phyloP scores from a whole-genome alignment of 1,140 invertebrate species.

The Caerostris darwini region DNA sequence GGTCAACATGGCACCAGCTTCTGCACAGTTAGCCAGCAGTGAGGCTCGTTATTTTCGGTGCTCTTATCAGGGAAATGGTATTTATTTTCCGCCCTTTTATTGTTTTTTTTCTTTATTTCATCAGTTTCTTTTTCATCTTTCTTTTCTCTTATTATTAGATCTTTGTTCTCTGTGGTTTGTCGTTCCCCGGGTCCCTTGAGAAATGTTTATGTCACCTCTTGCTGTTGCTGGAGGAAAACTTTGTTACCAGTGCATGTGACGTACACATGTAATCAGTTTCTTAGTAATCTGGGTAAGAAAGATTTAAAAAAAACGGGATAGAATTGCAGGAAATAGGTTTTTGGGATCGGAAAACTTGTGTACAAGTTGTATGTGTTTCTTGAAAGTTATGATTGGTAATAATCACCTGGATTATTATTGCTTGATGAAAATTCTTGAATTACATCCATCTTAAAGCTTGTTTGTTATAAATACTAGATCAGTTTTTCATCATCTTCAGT shows the following conservation, averaged over 20 bases:
- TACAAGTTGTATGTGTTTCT: no score
- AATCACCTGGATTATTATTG: no score
- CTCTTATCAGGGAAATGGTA: slow-evolving; percentile 35
- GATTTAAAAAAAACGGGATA: no score
- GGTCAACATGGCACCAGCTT: background rate
- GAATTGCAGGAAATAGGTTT: no score
- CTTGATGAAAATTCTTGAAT: no score
- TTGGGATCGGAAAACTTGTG: no score
- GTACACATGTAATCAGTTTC: slow-evolving; percentile 29
- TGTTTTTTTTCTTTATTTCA: background rate
- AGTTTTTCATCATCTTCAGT: no score
- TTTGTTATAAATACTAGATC: no score
- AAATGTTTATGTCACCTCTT: slow-evolving; percentile 17
- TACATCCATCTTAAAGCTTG: no score
- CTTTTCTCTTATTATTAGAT: background rate
- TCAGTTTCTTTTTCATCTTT: no score
- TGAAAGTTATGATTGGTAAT: no score
- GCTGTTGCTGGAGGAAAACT: background rate
- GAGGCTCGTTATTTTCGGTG: slow-evolving; percentile 6
- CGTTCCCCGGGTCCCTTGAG: background rate
- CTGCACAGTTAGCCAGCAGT: background rate
- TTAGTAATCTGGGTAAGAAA: background rate
- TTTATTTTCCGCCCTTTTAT: slow-evolving; percentile 38
- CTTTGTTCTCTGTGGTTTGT: background rate
- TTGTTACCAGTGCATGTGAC: background rate